Conservation (phyloP, 2,888 invertebrate species). For the Euplagia quadripunctaria region DNA sequence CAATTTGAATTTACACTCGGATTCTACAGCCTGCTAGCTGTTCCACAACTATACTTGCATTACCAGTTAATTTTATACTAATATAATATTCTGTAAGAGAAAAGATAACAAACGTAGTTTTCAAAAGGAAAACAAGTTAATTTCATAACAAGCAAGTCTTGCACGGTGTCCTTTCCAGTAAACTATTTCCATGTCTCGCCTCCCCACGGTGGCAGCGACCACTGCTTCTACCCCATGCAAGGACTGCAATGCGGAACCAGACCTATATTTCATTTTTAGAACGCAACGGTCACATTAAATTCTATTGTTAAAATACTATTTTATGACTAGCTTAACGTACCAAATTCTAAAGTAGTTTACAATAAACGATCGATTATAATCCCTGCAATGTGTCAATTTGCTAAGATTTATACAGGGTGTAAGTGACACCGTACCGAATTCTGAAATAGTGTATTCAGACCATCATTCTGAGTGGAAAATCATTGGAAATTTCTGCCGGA, state of each 20-base stretch:
- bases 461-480: too few relatives aligned
- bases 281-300: slow-evolving; percentile 76
- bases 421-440: too few relatives aligned
- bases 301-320: slow-evolving; percentile 75
- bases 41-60: not conserved
- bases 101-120: not conserved
- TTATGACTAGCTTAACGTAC: slow-evolving; percentile 76
- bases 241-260: slow-evolving; percentile 84
- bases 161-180: slow-evolving; percentile 35
- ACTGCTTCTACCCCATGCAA: slow-evolving; percentile 74
- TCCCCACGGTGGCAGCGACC: slow-evolving; percentile 42
- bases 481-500: too few relatives aligned
- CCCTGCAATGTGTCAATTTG: slow-evolving; percentile 7
- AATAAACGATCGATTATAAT: slow-evolving; percentile 37
- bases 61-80: not conserved
- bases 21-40: not conserved
- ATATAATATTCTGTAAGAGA: not conserved
- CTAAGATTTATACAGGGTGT: slow-evolving; percentile 24
- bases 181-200: slow-evolving; percentile 41
- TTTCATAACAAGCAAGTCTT: slow-evolving; percentile 10
- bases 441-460: too few relatives aligned
- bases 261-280: slow-evolving; percentile 83
- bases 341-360: slow-evolving; percentile 56
- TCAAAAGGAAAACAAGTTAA: not conserved
- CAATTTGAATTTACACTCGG: not conserved